Conservation (phyloP, 2,113 vertebrate genomes). For the Plecturocebus donacophilus region DNA sequence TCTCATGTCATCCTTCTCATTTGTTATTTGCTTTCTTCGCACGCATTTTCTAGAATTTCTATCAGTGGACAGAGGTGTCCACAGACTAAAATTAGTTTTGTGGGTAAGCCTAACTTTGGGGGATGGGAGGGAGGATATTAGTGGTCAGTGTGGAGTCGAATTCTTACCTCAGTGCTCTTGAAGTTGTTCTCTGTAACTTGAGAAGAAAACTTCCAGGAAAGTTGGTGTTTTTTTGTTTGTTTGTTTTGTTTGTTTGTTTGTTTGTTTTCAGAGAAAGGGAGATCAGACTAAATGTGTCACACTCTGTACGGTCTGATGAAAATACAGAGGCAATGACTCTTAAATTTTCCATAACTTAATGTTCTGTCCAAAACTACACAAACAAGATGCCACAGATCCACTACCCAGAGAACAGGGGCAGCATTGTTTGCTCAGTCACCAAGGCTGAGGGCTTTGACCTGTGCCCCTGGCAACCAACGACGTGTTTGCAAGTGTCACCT, state of each 20-base stretch:
- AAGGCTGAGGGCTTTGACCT: neutral
- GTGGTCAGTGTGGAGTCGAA: neutral
- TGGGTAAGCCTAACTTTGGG: neutral
- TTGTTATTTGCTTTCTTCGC: neutral
- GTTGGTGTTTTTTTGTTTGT: neutral
- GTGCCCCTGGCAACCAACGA: neutral
- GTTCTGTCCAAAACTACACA: slow-evolving; percentile 57
- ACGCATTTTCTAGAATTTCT: neutral
- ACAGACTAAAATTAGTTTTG: neutral
- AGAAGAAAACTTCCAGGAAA: slow-evolving; percentile 41
- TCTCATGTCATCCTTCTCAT: neutral
- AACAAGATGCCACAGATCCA: slow-evolving; percentile 42
- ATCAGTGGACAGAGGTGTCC: neutral
- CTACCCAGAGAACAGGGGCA: slow-evolving; percentile 55
- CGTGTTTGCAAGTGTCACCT: neutral
- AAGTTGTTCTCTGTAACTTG: slow-evolving; percentile 28
- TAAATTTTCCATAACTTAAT: slow-evolving; percentile 64
- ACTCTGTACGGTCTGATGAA: slow-evolving; percentile 5
- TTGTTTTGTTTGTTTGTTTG: no score
- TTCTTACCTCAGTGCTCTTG: neutral
- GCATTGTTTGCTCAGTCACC: slow-evolving; percentile 30
- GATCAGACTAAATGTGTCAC: neutral
- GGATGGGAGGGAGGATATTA: neutral
- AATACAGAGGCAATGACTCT: slow-evolving; percentile 49
- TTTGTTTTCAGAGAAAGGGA: neutral